Base-by-base conservation (phyloP, 2,888 invertebrate genomes). In the Drosophila robusta region DNA sequence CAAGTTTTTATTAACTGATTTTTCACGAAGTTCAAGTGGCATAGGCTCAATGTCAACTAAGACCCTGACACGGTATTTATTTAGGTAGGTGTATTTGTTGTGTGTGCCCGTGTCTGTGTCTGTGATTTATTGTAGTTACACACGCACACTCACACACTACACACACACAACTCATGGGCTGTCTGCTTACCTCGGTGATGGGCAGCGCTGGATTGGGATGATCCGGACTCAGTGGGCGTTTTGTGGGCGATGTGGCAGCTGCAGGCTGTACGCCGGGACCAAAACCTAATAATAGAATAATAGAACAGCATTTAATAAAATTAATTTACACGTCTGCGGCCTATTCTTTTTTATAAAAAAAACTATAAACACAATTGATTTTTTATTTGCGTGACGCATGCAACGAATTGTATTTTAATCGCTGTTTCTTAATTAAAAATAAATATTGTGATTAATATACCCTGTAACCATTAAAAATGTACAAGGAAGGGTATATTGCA, bases 171-270 rank as follows among this genome's bases (percentile, higher is more conserved):
- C 11, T 32, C 29, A 24, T 4, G 55, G 22, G 3, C 14, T 52
- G 26, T 14, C 3, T 42, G 32, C 91, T 92, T 91, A 94, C 94
- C 91, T 95, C 95, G 42, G 94, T 94, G 80, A 95, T 95, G 70
- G 95, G 94, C 89, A 94, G 93, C 44, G 95, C 94, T 67, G 95
- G 95, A 93, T 95, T 95, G 11, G 95, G 94, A 84, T 94, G 94
- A 90, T 95, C 95, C 34, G 95, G 94, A 61, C 94, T 94, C 74
- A 93, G 91, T 32, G 94, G 93, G 71, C 94, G 92, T 78, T 94
- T 93, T 42, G 93, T 94, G 60, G 94, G 94, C 45, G 93, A 93
- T 67, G 93, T 88, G 54, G 87, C 90, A 65, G 93, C 92, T 75
- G 93, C 92, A 45, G 92, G 90, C 65, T 92, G 92, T 46, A 93